Base-by-base conservation (phyloP, 2,797 vertebrate species). In the Phoxinus dragarum region DNA sequence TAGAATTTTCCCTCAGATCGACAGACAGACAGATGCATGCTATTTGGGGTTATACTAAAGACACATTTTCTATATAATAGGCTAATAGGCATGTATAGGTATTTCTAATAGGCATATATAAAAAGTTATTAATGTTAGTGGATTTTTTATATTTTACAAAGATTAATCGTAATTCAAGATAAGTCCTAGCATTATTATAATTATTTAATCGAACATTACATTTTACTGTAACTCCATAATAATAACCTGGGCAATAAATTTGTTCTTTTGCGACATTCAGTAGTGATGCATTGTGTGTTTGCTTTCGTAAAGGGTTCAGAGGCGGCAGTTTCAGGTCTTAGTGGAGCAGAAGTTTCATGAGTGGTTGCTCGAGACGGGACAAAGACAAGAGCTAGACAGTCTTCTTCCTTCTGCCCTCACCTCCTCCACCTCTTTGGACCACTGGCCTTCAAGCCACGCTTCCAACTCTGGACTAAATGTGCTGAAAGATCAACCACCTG, bases 311-410 rank as follows among this genome's bases (percentile, higher is more conserved):
- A 99, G 98, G 92, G 95, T 97, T 86, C 97, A 99, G 93, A 96
- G 95, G 91, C 94, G 90, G 3, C 95, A 95, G 91, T 97, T 99
- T 89, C 96, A 98, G 94, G 76, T 94, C 11, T 71, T 98, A 87
- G 98, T 99, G 86, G 97, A 98, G 90, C 93, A 95, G 66, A 97
- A 97, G 89, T 99, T 99, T 91, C 97, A 97, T 0, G 96, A 98
- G 78, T 99, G 98, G 98, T 93, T 99, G 61, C 87, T 96, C 81
- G 92, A 96, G 74, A 96, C 96, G 0, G 97, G 97, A 47, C 96
- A 97, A 91, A 91, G 93, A 19, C 96, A 96, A 88, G 97, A 99
- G 86, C 94, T 99, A 73, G 97, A 99, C 91, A 97, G 96, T 91
- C 96, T 99, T 0, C 93, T 98, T 59, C 96, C 96, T 4, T 89